phyloP scores from a whole-genome alignment of 2,888 invertebrate genomes.

The Leistus spinibarbis region DNA sequence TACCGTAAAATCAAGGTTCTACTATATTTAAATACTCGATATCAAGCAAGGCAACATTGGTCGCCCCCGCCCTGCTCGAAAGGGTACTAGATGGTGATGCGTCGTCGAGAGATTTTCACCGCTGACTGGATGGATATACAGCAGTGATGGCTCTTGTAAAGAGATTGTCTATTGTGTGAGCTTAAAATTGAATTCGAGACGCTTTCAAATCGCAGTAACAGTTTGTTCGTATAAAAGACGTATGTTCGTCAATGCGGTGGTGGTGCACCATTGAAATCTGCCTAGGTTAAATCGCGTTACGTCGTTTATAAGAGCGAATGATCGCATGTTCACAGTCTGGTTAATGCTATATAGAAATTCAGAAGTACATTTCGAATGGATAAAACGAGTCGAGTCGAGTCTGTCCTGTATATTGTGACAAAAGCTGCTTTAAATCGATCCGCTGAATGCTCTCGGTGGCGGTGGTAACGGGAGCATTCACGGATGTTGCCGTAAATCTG shows the following conservation, averaged over 20 bases:
- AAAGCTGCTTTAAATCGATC: slow-evolving; percentile 40
- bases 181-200: slow-evolving; percentile 49
- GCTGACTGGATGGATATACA: slow-evolving; percentile 11
- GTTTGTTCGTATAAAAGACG: slow-evolving; percentile 28
- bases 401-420: slow-evolving; percentile 36
- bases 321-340: slow-evolving; percentile 34
- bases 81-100: slow-evolving; percentile 1
- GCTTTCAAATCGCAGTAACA: slow-evolving; percentile 45
- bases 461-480: slow-evolving; percentile 22
- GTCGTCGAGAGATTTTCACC: not conserved
- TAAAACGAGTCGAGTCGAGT: slow-evolving; percentile 35
- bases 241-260: slow-evolving; percentile 8
- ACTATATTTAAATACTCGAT: too few species aligned
- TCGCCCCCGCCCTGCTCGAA: not conserved
- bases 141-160: slow-evolving; percentile 34
- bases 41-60: not conserved
- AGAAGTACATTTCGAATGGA: slow-evolving; percentile 38
- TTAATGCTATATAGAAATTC: slow-evolving; percentile 39
- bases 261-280: slow-evolving; percentile 2
- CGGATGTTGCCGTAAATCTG: slow-evolving; percentile 31
- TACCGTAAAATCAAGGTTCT: too few species aligned
- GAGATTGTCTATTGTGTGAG: slow-evolving; percentile 50
- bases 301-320: slow-evolving; percentile 28
- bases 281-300: slow-evolving; percentile 1
- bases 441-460: slow-evolving; percentile 23